Conservation (phyloP, 2,113 vertebrate species). For the Microcebus murinus region DNA sequence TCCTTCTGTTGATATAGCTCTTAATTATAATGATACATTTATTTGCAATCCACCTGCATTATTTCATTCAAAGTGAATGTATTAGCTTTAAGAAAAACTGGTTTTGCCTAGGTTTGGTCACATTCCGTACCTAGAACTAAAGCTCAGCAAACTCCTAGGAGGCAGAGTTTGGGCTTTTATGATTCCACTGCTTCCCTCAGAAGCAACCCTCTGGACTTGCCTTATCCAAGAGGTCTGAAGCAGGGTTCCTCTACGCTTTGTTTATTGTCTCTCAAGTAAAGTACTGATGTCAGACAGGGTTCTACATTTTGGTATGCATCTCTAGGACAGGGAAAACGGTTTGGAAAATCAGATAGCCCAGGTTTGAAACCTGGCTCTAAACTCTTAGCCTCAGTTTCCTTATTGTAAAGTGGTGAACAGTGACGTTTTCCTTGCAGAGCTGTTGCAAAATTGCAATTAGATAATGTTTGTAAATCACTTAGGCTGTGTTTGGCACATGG, state of each 20-base stretch:
- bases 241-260: not conserved
- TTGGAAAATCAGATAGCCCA: not conserved
- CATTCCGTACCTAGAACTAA: not conserved
- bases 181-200: not conserved
- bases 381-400: not conserved
- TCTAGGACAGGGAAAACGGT: not conserved
- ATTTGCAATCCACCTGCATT: not conserved
- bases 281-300: not conserved
- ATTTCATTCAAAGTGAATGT: not conserved
- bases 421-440: not conserved
- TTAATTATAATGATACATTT: constrained; percentile 1
- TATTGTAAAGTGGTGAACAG: not conserved
- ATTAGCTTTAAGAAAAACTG: constrained; percentile 20
- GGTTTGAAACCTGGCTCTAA: not conserved
- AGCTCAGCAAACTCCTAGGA: not conserved
- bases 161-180: not conserved
- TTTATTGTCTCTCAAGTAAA: not conserved
- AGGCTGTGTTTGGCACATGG: not conserved
- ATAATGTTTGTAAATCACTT: not conserved
- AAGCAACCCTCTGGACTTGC: not conserved
- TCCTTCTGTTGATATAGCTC: constrained; percentile 23
- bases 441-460: not conserved
- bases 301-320: not conserved
- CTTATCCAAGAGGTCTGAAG: not conserved
- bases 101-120: not conserved